Evolutionary conservation across 1,140 invertebrate species (phyloP), one percentile per base, ranked within the genome.

Genomic region (Megalonaias nervosa): DNA sequence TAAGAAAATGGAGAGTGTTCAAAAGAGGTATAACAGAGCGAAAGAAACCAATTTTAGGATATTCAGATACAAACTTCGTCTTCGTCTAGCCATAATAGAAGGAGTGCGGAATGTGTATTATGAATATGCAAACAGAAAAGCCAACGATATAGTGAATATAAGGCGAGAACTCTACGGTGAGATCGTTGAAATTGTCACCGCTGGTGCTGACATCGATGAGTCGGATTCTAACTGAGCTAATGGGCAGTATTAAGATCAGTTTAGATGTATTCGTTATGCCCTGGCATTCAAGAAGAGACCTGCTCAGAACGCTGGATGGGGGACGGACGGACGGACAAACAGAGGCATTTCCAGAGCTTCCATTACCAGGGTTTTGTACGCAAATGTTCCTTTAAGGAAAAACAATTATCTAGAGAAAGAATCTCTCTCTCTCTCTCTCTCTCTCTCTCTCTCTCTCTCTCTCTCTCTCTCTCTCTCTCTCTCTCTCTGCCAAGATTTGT

Each of bases 141-240:
- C 87, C 13, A 79, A 85, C 69, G 80, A 82, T 59, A 81, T 88
- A 19, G 84, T 85, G 13, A 76, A 83, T 61, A 66, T 88, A 23
- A 82, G 85, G 38, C 77, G 77, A 58, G 76, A 83, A 64, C 71
- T 86, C 57, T 81, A 84, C 55, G 77, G 80, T 16, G 80, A 81
- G 61, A 81, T 76, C 19, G 75, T 75, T 12, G 75, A 83, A 69
- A 81, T 81, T n/a, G 76, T 79, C 14, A 67, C 62, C 16, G 76
- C 81, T 55, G 82, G 77, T n/a, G 57, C 17, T 0, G 65, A 17
- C 3, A 59, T 55, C 19, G 71, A 65, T 19, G 68, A 81, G 48
- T 64, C 65, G 61, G 61, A 61, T 48, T 67, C 70, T n/a, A 74
- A 78, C 17, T 75, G 74, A 26, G 72, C 72, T 17, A 19, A 69